Base-by-base conservation (phyloP, 2,797 vertebrate species). In the Merluccius polli region DNA sequence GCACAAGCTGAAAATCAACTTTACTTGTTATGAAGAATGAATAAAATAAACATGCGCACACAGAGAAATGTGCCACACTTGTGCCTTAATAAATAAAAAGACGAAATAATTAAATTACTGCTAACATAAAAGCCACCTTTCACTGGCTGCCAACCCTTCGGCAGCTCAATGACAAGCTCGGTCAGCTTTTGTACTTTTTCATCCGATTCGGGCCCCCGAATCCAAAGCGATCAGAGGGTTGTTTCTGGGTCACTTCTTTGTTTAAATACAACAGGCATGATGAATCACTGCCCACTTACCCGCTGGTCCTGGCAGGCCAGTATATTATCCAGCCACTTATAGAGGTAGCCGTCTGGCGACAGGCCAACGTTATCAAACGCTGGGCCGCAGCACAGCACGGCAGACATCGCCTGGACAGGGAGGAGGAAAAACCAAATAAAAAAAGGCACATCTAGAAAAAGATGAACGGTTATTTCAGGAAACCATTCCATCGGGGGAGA, bases 261-360 rank as follows among this genome's bases (percentile, higher is more conserved):
- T 65, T 13, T 65, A 7, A 65, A 65, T 27, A 65, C 59, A 65
- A 65, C 59, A 48, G 52, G 52, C 5, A 75, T 80, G 82, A 77
- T 83, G 65, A 86, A 88, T 77, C 63, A 71, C 71, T 85, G 77
- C 80, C 74, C 75, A 89, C 90, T 76, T 92, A 98, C 98, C 82
- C 97, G 93, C 88, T 97, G 93, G 91, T 99, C 98, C 88, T 98
- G 97, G 88, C 98, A 99, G 87, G 96, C 97, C 48, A 99, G 89
- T 88, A 99, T 99, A 82, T 99, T 99, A 93, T 99, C 97, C 74
- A 99, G 95, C 98, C 98, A 99, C 89, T 99, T 99, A 86, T 99
- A 99, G 52, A 99, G 96, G 93, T 99, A 99, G 24, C 98, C 98
- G 0, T 99, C 97, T 21, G 96, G 95, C 78, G 97, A 98, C 76